A percentile compares a stretch with the other conserved stretches of the same genome.
Conservation (phyloP, 2,797 vertebrate species). For the Erpetoichthys calabaricus region DNA sequence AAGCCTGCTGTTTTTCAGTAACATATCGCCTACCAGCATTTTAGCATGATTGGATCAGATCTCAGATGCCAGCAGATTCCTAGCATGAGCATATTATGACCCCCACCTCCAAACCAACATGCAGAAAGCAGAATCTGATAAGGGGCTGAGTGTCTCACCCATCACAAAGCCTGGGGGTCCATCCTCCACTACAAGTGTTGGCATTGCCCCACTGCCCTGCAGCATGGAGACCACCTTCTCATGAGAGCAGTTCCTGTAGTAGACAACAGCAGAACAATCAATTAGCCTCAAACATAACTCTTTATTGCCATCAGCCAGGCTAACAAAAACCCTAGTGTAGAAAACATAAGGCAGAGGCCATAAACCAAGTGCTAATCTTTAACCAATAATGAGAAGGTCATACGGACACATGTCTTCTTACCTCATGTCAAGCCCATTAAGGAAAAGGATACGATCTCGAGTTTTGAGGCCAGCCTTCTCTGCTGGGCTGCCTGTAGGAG, state of each 20-base stretch:
- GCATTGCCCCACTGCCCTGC: constrained; percentile 91
- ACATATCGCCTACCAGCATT: too few relatives aligned
- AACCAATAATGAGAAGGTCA: too few relatives aligned
- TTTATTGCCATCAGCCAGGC: too few relatives aligned
- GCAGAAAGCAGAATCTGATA: background rate
- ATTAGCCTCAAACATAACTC: too few relatives aligned
- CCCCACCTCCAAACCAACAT: background rate
- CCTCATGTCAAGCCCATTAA: constrained; percentile 98
- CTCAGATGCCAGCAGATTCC: background rate
- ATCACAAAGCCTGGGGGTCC: constrained; percentile 62
- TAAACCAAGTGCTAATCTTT: too few relatives aligned
- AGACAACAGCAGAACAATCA: background rate
- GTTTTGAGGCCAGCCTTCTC: constrained; percentile 82
- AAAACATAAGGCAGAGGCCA: too few relatives aligned
- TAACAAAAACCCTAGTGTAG: too few relatives aligned
- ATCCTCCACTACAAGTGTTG: constrained; percentile 86
- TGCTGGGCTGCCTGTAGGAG: constrained; percentile 72
- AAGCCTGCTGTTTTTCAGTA: too few relatives aligned
- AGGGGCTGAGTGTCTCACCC: constrained; percentile 33
- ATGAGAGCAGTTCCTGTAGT: constrained; percentile 82
- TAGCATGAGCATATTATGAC: background rate
- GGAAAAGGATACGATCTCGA: constrained; percentile 86
- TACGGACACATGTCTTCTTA: constrained; percentile 27
- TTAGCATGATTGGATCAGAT: too few relatives aligned
- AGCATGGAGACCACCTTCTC: constrained; percentile 98